A percentile compares a stretch with the other conserved stretches of the same genome.
These are phyloP conservation scores for Hypotaenidia philippensis DNA, from an alignment of 2,797 vertebrate species.

Conservation along the genomic window DNA sequence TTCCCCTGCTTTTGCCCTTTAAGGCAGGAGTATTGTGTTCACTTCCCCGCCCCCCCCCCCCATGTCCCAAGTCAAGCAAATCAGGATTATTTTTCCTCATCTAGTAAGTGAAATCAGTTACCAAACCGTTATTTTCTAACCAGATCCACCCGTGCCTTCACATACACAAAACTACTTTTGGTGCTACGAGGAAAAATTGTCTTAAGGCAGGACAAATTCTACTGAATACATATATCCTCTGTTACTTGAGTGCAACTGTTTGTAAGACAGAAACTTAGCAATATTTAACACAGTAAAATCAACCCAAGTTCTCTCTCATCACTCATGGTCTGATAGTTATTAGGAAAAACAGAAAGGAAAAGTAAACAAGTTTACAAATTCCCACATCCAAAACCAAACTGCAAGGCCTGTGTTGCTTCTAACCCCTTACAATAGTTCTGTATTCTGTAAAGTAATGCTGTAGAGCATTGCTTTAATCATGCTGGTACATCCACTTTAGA, in stretches of 20 bases:
- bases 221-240: background rate
- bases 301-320: background rate
- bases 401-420: background rate
- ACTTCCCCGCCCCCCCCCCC: no score
- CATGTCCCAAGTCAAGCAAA: background rate
- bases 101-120: background rate
- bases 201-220: background rate
- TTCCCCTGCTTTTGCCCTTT: background rate
- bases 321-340: background rate
- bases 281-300: background rate
- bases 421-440: background rate
- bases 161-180: background rate
- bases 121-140: background rate
- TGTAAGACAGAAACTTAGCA: background rate
- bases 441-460: no score
- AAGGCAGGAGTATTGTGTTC: background rate
- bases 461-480: background rate
- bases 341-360: background rate
- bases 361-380: background rate
- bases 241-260: no score
- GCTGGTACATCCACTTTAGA: background rate
- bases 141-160: rapidly evolving
- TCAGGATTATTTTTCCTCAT: background rate
- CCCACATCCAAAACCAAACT: background rate
- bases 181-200: background rate